phyloP scores from a whole-genome alignment of 2,888 invertebrate species.

The Miltochrista miniata region DNA sequence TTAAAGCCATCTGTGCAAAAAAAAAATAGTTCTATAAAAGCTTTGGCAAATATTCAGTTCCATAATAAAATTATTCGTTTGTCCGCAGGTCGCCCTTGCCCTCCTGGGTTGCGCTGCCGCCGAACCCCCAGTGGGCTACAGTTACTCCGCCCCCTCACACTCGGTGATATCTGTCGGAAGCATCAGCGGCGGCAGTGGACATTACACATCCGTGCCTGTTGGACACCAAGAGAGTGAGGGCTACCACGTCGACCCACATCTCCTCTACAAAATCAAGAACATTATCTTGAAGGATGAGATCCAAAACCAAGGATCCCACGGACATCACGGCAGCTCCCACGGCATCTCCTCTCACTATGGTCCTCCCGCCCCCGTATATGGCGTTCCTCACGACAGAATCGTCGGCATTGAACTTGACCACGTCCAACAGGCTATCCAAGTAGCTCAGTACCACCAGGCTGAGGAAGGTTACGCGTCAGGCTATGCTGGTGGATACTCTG shows the following conservation, averaged over 20 bases:
- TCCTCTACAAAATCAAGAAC: slow-evolving; percentile 92
- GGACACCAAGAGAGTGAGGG: slow-evolving; percentile 92
- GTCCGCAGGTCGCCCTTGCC: slow-evolving; percentile 85
- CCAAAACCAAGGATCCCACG: slow-evolving; percentile 73
- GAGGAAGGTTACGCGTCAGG: slow-evolving; percentile 78
- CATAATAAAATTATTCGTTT: slow-evolving; percentile 7
- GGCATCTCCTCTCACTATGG: slow-evolving; percentile 87
- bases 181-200: slow-evolving; percentile 88
- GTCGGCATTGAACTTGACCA: slow-evolving; percentile 94
- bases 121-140: slow-evolving; percentile 90
- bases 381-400: slow-evolving; percentile 87
- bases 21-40: background rate
- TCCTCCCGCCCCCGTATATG: slow-evolving; percentile 87
- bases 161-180: slow-evolving; percentile 84
- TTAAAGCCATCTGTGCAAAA: too few species aligned
- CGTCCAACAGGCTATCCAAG: slow-evolving; percentile 93
- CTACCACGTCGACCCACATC: slow-evolving; percentile 90
- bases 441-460: slow-evolving; percentile 92
- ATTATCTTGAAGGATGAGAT: slow-evolving; percentile 92
- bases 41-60: background rate
- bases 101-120: slow-evolving; percentile 89
- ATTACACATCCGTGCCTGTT: slow-evolving; percentile 89
- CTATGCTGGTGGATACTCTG: slow-evolving; percentile 63
- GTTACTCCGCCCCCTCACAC: slow-evolving; percentile 78
- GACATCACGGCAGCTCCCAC: slow-evolving; percentile 67